Conservation (phyloP, 2,113 vertebrate species). For the Gnathonemus echidnorhynchus region DNA sequence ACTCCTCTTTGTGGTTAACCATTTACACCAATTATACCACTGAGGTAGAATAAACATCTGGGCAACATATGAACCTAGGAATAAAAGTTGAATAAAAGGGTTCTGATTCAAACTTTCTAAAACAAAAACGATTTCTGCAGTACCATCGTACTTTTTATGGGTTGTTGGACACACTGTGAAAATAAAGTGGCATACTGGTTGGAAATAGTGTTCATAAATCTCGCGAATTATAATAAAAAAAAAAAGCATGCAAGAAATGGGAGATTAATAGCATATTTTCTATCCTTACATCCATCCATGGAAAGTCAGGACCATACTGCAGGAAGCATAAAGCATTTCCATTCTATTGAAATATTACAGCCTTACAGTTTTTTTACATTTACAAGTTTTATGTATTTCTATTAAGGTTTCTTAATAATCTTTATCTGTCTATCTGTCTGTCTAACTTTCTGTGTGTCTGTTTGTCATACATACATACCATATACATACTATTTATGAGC, state of each 20-base stretch:
- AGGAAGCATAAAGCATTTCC: neutral
- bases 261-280: neutral
- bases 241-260: neutral
- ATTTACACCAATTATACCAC: neutral
- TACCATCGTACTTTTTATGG: neutral
- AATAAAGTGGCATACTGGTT: neutral
- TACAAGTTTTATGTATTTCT: neutral
- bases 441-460: neutral
- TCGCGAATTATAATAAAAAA: neutral
- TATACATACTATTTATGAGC: neutral
- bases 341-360: neutral
- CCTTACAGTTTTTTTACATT: neutral
- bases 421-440: neutral
- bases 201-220: neutral
- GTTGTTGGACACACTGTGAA: neutral
- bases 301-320: neutral
- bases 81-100: neutral
- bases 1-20: neutral
- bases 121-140: neutral
- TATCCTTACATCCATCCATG: neutral
- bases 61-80: neutral
- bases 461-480: neutral
- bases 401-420: neutral
- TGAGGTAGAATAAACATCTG: neutral
- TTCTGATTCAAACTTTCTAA: neutral